These are phyloP conservation scores for Noctua comes DNA, from an alignment of 2,888 invertebrate genomes.

Conservation along the genomic window DNA sequence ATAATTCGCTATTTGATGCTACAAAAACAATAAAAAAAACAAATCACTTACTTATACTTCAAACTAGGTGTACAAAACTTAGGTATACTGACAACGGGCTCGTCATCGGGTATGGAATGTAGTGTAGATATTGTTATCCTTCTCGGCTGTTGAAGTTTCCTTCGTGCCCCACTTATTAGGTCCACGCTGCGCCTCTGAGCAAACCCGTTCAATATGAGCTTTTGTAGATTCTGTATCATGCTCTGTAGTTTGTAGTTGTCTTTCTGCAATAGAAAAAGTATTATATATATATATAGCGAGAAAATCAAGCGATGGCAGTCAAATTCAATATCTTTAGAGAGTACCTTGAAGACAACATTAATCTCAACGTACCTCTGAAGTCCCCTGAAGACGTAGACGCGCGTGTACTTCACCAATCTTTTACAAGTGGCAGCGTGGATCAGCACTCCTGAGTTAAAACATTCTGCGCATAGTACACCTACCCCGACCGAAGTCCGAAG, in stretches of 20 bases:
- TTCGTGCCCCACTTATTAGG: conserved; percentile 71
- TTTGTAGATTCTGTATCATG: conserved; percentile 78
- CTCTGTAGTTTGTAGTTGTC: conserved; percentile 80
- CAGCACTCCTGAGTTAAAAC: too few species aligned
- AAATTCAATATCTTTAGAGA: not conserved
- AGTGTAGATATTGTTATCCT: conserved; percentile 78
- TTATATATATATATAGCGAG: not conserved
- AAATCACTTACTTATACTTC: conserved; percentile 83
- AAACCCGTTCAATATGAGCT: conserved; percentile 83
- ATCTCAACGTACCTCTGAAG: too few species aligned
- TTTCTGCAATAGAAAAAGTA: conserved; percentile 73
- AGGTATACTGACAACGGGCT: conserved; percentile 57
- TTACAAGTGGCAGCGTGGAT: too few species aligned
- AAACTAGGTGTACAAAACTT: conserved; percentile 83
- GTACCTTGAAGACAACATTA: too few species aligned
- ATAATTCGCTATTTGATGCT: not conserved
- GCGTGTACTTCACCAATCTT: too few species aligned
- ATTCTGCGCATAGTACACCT: too few species aligned
- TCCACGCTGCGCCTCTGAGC: conserved; percentile 74
- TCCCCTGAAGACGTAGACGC: too few species aligned
- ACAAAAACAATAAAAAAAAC: conserved; percentile 16
- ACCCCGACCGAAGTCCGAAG: too few species aligned
- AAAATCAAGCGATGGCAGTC: not conserved
- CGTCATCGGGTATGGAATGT: conserved; percentile 47
- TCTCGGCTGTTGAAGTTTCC: conserved; percentile 76